These are phyloP conservation scores for Pegoplata infirma DNA, from an alignment of 2,888 invertebrate species.

Conservation along the genomic window DNA sequence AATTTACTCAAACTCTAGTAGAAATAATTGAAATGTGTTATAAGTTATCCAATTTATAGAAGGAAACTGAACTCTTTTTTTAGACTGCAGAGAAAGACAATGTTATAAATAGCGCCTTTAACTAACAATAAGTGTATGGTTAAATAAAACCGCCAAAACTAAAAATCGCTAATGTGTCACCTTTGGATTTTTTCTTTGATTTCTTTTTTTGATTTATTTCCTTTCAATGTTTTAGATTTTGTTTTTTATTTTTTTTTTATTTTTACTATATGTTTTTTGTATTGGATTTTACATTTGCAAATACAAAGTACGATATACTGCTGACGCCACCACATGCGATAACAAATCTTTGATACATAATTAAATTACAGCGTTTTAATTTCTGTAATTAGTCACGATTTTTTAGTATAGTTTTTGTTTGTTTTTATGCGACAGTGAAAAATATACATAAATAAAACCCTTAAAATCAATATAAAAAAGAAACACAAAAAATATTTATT, in stretches of 20 bases:
- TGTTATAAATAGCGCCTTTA: no score
- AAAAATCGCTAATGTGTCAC: no score
- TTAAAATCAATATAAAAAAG: neutral
- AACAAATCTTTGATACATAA: constrained; percentile 78
- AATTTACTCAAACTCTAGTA: no score
- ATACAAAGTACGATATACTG: constrained; percentile 55
- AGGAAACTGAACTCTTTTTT: no score
- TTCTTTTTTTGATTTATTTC: constrained; percentile 61
- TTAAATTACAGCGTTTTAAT: constrained; percentile 79
- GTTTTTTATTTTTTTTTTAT: constrained; percentile 21
- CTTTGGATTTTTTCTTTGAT: no score
- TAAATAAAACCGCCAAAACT: no score
- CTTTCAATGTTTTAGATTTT: constrained; percentile 38
- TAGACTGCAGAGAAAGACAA: no score
- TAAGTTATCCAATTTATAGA: no score
- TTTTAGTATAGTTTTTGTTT: constrained; percentile 63
- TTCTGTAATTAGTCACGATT: constrained; percentile 79
- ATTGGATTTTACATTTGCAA: constrained; percentile 60
- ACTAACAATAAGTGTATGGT: no score
- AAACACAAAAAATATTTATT: neutral
- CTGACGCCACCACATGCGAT: constrained; percentile 69
- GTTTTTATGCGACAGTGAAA: constrained; percentile 39
- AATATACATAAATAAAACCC: constrained; percentile 35
- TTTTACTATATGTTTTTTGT: constrained; percentile 37
- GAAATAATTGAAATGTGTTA: no score